Base-by-base conservation (phyloP, 2,888 invertebrate genomes). In the Diaprepes abbreviatus region DNA sequence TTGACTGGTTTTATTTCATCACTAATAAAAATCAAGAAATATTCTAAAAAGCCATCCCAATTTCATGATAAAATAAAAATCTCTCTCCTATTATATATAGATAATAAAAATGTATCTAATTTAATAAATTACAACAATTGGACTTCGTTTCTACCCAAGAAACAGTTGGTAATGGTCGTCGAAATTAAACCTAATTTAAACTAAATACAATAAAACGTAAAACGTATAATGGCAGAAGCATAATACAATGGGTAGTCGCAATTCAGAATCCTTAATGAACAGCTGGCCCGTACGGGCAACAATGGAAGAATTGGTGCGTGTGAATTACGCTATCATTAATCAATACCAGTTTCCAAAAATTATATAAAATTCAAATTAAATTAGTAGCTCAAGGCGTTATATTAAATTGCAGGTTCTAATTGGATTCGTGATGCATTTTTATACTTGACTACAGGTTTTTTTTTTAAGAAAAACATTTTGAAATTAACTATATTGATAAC, bases 281-380 rank as follows among this genome's bases (percentile, higher is more conserved):
- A 80, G 77, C 80, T 80, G 80, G 76, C 75, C 73, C 72, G 71
- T 70, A 69, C 66, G 45, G 36, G 60, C 73, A 74, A 80, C 79
- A 80, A 80, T 78, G 75, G 75, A 75, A 60, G 78, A 79, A 79
- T 75, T 79, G 79, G 79, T 79, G 79, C 80, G 80, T 80, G 80
- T 79, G 79, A 80, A 80, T 78, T 77, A 75, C 73, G 65, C 60
- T 74, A 73, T 75, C 80, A 80, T 80, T 78, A 79, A 80, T 80
- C 80, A 79, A 76, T 71, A 66, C 9, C 78, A 73, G 74, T 70
- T 77, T 79, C 77, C 77, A 77, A 76, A 74, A 79, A 79, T 68
- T 70, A 58, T 67, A 67, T 62, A 33, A 71, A 66, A 66, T 57
- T 66, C 52, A 35, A 59, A 50, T 60, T 24, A 58, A 59, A 58